Conservation (phyloP, 1,140 invertebrate genomes). For the Eueides isabella region DNA sequence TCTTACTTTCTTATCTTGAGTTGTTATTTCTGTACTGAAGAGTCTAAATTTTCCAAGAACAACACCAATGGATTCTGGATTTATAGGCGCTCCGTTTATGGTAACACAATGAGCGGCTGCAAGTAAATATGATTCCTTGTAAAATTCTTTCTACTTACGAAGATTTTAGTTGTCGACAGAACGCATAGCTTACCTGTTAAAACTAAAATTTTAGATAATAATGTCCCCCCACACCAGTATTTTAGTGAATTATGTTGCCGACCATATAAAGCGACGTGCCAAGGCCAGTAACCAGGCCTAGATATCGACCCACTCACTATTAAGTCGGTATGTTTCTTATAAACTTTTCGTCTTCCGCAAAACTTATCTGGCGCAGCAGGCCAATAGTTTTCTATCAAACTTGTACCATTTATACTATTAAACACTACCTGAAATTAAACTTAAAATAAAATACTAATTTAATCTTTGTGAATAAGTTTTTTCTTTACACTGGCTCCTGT, state of each 20-base stretch:
- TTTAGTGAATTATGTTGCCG: constrained; percentile 53
- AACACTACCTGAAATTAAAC: no score
- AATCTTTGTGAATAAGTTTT: no score
- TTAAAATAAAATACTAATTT: no score
- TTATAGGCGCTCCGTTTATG: constrained; percentile 43
- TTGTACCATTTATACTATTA: no score
- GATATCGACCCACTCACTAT: constrained; percentile 54
- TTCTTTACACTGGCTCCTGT: no score
- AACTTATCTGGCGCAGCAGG: no score
- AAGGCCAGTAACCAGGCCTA: constrained; percentile 91
- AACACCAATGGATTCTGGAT: constrained; percentile 52
- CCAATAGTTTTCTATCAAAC: no score
- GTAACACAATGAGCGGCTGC: constrained; percentile 66
- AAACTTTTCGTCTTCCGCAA: no score
- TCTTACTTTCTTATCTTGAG: constrained; percentile 58
- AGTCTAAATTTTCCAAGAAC: constrained; percentile 65
- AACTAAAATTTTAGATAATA: constrained; percentile 52
- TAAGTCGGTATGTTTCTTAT: constrained; percentile 37
- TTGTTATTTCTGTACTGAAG: constrained; percentile 49
- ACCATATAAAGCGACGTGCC: constrained; percentile 92
- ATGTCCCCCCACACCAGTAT: constrained; percentile 66
- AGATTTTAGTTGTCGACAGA: no score
- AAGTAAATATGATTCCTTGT: not conserved
- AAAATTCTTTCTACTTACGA: no score
- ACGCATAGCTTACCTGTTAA: constrained; percentile 51